These are phyloP conservation scores for Amphiura filiformis DNA, from an alignment of 35 echinoderm and acorn worm species.

Conservation along the genomic window DNA sequence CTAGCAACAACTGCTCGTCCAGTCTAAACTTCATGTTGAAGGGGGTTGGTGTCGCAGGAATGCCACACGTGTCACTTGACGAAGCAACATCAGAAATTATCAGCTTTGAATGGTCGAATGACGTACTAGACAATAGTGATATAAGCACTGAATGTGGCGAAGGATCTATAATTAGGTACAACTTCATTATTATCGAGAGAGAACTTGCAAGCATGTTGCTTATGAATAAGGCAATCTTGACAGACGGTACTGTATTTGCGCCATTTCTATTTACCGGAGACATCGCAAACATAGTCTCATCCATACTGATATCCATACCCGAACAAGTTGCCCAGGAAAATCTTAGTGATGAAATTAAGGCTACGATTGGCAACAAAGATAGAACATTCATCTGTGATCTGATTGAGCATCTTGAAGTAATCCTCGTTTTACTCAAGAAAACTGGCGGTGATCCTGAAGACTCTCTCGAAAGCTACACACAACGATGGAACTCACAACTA, in stretches of 20 bases:
- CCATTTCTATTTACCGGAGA: constrained; percentile 17
- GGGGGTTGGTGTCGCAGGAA: not conserved
- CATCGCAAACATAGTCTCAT: not conserved
- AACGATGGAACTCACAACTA: not conserved
- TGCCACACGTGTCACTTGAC: constrained; percentile 1
- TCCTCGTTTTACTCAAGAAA: not conserved
- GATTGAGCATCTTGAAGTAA: not conserved
- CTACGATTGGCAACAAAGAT: not conserved
- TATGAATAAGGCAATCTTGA: constrained; percentile 16
- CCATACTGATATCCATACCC: not conserved
- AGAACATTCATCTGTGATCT: not conserved
- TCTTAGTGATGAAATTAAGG: not conserved
- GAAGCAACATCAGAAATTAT: not conserved
- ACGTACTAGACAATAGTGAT: not conserved
- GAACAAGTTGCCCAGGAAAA: not conserved
- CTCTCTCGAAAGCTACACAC: not conserved
- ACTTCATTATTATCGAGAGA: constrained; percentile 23
- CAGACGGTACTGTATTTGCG: not conserved
- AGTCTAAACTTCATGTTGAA: constrained; percentile 18
- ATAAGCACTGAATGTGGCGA: constrained; percentile 16
- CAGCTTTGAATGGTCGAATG: not conserved
- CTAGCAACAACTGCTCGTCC: not conserved
- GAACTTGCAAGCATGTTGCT: constrained; percentile 6
- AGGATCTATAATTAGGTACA: not conserved
- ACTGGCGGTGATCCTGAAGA: not conserved